Evolutionary conservation across 2,797 vertebrate genomes (phyloP).

Genomic region (Steatocranus sp.): DNA sequence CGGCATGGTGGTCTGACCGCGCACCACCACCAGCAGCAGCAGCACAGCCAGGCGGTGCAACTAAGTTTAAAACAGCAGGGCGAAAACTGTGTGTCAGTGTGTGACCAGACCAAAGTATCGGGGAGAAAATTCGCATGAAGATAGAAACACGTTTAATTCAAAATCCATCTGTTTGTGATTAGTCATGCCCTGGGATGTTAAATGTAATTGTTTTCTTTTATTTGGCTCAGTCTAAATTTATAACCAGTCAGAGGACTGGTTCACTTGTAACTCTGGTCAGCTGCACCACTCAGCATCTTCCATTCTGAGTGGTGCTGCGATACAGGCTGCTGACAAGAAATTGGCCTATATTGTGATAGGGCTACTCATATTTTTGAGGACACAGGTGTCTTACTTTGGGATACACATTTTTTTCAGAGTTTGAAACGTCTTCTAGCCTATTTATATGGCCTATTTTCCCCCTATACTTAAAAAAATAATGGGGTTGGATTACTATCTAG

Average conservation of each 20-base stretch:
- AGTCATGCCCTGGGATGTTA: not conserved
- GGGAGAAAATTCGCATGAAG: not conserved
- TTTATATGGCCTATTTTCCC: not conserved
- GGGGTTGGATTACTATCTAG: not conserved
- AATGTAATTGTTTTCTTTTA: not conserved
- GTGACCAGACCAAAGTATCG: not conserved
- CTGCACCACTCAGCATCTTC: not conserved
- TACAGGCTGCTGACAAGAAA: not conserved
- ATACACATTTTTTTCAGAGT: not conserved
- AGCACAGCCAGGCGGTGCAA: not conserved
- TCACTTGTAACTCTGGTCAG: not conserved
- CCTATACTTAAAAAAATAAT: not conserved
- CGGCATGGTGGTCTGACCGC: not conserved
- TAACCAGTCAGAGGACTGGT: not conserved
- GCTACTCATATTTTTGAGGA: not conserved
- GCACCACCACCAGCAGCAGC: not conserved
- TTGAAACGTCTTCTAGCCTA: not conserved
- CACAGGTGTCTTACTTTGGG: not conserved
- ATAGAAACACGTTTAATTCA: not conserved
- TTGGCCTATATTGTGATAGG: not conserved
- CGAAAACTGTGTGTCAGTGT: not conserved
- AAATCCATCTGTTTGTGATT: not conserved
- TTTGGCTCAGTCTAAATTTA: not conserved
- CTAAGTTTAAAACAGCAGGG: not conserved
- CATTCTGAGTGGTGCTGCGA: not conserved